These are phyloP conservation scores for Leptopilina myrica DNA, from an alignment of 2,888 invertebrate genomes.

Conservation along the genomic window DNA sequence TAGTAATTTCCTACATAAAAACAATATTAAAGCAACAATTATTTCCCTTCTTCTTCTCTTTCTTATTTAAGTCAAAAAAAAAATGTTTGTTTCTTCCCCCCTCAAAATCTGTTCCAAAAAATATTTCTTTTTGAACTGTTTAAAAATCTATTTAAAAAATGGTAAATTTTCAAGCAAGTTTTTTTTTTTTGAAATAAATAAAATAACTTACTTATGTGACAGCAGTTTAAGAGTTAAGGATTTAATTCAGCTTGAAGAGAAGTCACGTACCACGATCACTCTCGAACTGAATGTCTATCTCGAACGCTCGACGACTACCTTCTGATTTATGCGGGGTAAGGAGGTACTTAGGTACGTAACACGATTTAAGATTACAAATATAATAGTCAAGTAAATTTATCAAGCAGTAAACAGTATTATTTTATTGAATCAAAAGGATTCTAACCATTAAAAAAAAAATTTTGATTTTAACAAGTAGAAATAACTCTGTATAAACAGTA, in stretches of 20 bases:
- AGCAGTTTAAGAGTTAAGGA: slow-evolving; percentile 1
- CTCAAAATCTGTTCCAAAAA: no score
- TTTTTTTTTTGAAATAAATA: neutral
- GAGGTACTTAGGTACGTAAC: slow-evolving; percentile 19
- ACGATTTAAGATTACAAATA: slow-evolving; percentile 17
- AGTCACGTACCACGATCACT: slow-evolving; percentile 37
- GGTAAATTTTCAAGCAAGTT: neutral
- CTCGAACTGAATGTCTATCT: slow-evolving; percentile 37
- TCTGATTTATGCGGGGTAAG: slow-evolving; percentile 27
- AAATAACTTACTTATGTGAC: slow-evolving; percentile 18
- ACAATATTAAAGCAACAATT: neutral
- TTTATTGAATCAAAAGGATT: neutral
- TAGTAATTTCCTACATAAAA: neutral
- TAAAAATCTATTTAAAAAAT: neutral
- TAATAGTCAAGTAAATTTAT: neutral
- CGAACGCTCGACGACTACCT: slow-evolving; percentile 33
- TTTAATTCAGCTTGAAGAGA: slow-evolving; percentile 8
- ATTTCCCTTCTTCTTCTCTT: no score
- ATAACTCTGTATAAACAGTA: no score
- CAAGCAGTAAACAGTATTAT: neutral
- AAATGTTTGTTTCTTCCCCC: no score
- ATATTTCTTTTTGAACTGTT: no score
- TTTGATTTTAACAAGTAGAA: no score
- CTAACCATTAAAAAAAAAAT: neutral
- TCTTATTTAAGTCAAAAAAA: no score